A percentile compares a stretch with the other conserved stretches of the same genome.
Evolutionary conservation across 1,140 invertebrate species (phyloP).

Genomic region (Trinorchestia longiramus): DNA sequence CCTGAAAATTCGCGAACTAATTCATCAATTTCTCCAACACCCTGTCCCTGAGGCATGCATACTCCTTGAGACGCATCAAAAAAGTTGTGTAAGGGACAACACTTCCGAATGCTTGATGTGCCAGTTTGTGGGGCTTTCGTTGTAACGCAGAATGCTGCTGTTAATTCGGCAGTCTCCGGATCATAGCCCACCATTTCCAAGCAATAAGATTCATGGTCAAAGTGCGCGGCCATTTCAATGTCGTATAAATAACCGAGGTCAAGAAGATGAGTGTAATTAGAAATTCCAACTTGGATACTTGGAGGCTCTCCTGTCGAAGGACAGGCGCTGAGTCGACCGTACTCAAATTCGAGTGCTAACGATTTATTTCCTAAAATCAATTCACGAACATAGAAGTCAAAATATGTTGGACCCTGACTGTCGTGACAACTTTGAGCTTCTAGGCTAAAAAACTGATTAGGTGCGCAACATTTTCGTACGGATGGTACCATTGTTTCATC

Average conservation of each 20-base stretch:
- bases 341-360: background rate
- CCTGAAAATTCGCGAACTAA: background rate
- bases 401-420: background rate
- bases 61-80: constrained; percentile 1
- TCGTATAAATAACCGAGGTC: constrained; percentile 30
- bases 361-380: constrained; percentile 7
- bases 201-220: constrained; percentile 23
- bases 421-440: constrained; percentile 10
- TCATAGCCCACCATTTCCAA: constrained; percentile 22
- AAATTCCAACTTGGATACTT: constrained; percentile 21
- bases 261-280: constrained; percentile 17
- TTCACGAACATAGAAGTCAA: background rate
- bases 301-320: background rate
- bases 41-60: background rate
- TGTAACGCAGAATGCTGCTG: constrained; percentile 12
- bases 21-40: background rate
- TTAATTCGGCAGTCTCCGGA: background rate
- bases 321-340: background rate
- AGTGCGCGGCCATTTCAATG: background rate
- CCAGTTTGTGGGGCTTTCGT: background rate
- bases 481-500: background rate
- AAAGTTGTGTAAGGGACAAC: background rate
- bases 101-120: background rate
- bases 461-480: background rate
- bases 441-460: constrained; percentile 13